Evolutionary conservation across 2,888 invertebrate genomes (phyloP).

Genomic region (Apamea crenata): DNA sequence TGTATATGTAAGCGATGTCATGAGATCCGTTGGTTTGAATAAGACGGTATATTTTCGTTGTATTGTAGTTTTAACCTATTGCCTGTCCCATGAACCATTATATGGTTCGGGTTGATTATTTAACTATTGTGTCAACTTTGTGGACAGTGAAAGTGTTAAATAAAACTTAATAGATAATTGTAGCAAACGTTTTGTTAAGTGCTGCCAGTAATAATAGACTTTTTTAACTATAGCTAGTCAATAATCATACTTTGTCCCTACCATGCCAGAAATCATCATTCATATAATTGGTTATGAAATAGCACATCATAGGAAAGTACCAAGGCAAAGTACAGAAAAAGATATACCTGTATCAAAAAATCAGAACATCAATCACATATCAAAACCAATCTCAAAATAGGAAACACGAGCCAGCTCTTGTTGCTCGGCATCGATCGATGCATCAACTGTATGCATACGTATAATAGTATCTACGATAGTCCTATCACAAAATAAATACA

Average conservation of each 20-base stretch:
- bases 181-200: neutral
- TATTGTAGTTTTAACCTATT: neutral
- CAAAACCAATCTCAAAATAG: conserved; percentile 25
- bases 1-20: conserved; percentile 49
- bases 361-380: conserved; percentile 12
- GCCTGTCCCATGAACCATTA: no score
- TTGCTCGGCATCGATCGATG: conserved; percentile 52
- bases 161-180: neutral
- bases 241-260: no score
- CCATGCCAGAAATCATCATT: neutral
- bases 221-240: neutral
- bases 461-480: conserved; percentile 9
- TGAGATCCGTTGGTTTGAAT: conserved; percentile 25
- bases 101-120: no score
- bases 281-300: neutral
- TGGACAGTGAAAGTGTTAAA: neutral
- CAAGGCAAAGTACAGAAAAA: neutral
- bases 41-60: neutral
- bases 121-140: no score
- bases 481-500: conserved; percentile 15
- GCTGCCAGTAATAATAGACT: neutral
- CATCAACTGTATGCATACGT: conserved; percentile 23
- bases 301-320: neutral
- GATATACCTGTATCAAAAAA: neutral
- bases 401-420: conserved; percentile 30